Evolutionary conservation across 2,113 vertebrate species (phyloP).

Genomic region (Dasyurus viverrinus): DNA sequence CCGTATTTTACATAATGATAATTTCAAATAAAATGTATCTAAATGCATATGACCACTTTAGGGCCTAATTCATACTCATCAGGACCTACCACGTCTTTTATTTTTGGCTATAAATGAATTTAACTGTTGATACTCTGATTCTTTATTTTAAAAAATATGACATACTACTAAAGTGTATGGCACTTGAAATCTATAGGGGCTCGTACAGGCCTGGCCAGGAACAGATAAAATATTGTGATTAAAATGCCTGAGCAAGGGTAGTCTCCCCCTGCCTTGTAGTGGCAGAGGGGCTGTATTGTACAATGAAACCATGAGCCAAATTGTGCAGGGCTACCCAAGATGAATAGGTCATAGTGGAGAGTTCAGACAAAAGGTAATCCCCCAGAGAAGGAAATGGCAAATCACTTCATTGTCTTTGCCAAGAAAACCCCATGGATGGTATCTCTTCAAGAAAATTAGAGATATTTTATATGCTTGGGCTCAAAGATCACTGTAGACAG

Average conservation of each 20-base stretch:
- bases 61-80: neutral
- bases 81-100: neutral
- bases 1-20: neutral
- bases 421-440: too few relatives aligned
- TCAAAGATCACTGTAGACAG: too few relatives aligned
- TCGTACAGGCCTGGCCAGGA: neutral
- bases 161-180: neutral
- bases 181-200: neutral
- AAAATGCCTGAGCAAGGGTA: neutral
- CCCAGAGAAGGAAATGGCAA: too few relatives aligned
- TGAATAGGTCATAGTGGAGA: too few relatives aligned
- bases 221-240: neutral
- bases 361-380: too few relatives aligned
- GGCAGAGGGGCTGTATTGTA: too few relatives aligned
- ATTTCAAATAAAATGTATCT: neutral
- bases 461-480: too few relatives aligned
- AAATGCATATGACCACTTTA: neutral
- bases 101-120: neutral
- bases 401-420: too few relatives aligned
- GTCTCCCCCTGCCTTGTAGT: too few relatives aligned
- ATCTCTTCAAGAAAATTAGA: too few relatives aligned
- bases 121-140: neutral
- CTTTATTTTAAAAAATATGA: neutral
- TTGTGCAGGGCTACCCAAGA: too few relatives aligned
- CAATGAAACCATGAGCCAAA: too few relatives aligned